Percentiles rank a stretch among this genome's conserved stretches.
Conservation (phyloP, 2,797 vertebrate species). For the Gadopsis marmoratus region DNA sequence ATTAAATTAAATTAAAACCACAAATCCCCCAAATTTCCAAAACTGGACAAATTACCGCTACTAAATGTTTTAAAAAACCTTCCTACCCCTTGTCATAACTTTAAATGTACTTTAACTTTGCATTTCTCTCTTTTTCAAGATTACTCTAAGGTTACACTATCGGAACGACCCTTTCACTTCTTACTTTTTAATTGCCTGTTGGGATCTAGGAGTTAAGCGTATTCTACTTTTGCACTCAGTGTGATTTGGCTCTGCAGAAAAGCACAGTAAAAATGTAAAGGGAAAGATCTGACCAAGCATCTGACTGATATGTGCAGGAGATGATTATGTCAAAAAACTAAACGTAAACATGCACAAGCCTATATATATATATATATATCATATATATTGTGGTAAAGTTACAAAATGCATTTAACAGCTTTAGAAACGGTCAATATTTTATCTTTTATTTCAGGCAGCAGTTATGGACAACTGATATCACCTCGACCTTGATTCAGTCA, state of each 20-base stretch:
- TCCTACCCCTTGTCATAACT: conserved; percentile 16
- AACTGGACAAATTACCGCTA: conserved; percentile 10
- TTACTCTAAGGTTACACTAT: conserved; percentile 43
- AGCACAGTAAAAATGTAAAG: conserved; percentile 24
- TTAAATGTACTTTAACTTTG: conserved; percentile 44
- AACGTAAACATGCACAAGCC: background rate
- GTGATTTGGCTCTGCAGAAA: conserved; percentile 43
- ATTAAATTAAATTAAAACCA: no score
- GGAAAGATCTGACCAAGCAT: background rate
- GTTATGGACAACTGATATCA: background rate
- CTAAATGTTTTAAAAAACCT: conserved; percentile 20
- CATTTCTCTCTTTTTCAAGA: conserved; percentile 44
- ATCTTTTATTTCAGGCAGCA: background rate
- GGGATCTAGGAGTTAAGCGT: conserved; percentile 37
- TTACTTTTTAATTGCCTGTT: conserved; percentile 66
- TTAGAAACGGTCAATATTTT: background rate
- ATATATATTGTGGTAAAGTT: background rate
- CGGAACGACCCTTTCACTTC: conserved; percentile 43
- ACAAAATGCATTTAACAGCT: conserved; percentile 2
- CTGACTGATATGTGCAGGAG: conserved; percentile 1
- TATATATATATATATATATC: no score
- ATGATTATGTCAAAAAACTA: conserved; percentile 5
- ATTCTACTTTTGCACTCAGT: conserved; percentile 35
- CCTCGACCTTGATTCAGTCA: background rate
- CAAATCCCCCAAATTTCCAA: conserved; percentile 29